Conservation (phyloP, 2,888 invertebrate species). For the Rhingia rostrata region DNA sequence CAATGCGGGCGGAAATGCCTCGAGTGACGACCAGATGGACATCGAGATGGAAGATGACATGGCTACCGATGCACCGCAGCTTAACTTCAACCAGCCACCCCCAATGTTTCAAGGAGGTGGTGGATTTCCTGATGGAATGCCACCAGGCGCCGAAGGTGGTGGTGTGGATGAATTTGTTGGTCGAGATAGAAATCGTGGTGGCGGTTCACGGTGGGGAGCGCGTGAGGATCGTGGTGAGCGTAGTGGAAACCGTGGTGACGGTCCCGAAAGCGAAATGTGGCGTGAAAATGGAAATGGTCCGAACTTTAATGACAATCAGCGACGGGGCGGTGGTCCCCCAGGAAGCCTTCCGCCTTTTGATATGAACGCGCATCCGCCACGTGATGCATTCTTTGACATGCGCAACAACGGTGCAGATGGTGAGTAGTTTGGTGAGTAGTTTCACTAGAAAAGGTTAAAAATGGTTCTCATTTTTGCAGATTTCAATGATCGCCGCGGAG, state of each 20-base stretch:
- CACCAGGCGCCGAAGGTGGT: constrained; percentile 75
- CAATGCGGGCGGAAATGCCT: constrained; percentile 77
- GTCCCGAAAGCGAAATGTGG: constrained; percentile 76
- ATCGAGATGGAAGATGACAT: constrained; percentile 88
- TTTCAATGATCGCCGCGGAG: constrained; percentile 79
- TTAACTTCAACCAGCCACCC: constrained; percentile 83
- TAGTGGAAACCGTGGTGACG: constrained; percentile 76
- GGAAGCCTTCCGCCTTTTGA: constrained; percentile 78
- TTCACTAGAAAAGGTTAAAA: neutral
- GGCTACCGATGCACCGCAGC: constrained; percentile 74
- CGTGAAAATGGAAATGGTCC: constrained; percentile 76
- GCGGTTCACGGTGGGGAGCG: constrained; percentile 80
- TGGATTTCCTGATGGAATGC: constrained; percentile 54
- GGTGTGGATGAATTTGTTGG: constrained; percentile 66
- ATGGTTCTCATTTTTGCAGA: constrained; percentile 74
- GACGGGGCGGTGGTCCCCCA: constrained; percentile 75
- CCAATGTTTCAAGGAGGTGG: constrained; percentile 78
- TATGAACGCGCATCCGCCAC: constrained; percentile 76
- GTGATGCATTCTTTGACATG: constrained; percentile 78
- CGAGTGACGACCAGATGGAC: constrained; percentile 90
- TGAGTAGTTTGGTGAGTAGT: constrained; percentile 45
- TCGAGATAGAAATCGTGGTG: constrained; percentile 78
- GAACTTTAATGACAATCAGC: constrained; percentile 75
- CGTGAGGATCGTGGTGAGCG: constrained; percentile 82
- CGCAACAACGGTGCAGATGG: constrained; percentile 74